Evolutionary conservation across 2,888 invertebrate genomes (phyloP), one percentile per base, ranked within the genome.

Genomic region (Pollenia labialis): DNA sequence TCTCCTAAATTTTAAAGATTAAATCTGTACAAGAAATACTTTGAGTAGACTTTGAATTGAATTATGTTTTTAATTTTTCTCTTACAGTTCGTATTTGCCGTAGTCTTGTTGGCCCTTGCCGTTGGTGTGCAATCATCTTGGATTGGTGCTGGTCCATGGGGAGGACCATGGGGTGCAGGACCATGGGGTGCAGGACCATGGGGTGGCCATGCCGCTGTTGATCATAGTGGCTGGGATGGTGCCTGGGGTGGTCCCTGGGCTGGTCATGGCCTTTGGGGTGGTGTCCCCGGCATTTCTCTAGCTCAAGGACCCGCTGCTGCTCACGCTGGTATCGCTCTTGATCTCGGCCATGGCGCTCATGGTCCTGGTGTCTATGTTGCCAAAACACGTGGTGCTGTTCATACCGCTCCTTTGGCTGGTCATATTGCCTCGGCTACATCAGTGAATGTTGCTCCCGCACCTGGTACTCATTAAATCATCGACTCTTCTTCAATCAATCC

Each of bases 331-430:
- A 7, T 44, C 3, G 64, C 80, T n/a, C 75, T 79, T 16, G 84
- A 77, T 40, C 77, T 83, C 12, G 79, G 52, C 50, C 87, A 80
- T 48, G 87, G 69, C 50, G 58, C 60, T 56, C 74, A 81, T 69
- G 80, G 74, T 56, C 74, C 79, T 23, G 72, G 81, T 54, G 87
- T 83, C 76, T 93, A 93, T 88, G 92, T 93, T 9, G 93, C 93
- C 83, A 91, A 93, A 89, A 93, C 93, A 42, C 93, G 93, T 89
- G 93, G 93, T 83, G 93, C 93, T 84, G 90, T 93, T 50, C 93
- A 93, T 77, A 91, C 92, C 62, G 93, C 93, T 76, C 93, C 93
- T 77, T 90, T 93, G 66, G 91, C 93, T 72, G 93, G 93, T 44
- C 85, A 85, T 71, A 85, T 71, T 54, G 88, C 83, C 10, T 81